phyloP scores from a whole-genome alignment of 1,140 invertebrate genomes.

The Atopsyche davidsoni region DNA sequence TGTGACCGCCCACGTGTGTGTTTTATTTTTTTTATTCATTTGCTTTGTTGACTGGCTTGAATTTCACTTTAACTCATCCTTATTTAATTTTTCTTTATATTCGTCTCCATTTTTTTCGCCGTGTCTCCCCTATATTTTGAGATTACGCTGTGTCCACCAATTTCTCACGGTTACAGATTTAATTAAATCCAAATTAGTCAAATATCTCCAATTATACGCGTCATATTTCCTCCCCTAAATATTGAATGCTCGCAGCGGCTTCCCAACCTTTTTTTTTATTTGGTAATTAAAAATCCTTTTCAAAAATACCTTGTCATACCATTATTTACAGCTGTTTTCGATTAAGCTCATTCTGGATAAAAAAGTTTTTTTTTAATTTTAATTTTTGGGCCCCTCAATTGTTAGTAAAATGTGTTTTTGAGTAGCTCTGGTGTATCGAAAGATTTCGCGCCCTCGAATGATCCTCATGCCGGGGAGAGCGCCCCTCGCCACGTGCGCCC shows the following conservation, averaged over 20 bases:
- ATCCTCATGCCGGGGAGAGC: no score
- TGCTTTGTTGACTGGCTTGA: neutral
- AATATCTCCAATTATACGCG: slow-evolving; percentile 19
- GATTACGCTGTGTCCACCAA: neutral
- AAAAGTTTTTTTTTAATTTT: neutral
- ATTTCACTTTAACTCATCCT: neutral
- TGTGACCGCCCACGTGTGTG: neutral
- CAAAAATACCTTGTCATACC: neutral
- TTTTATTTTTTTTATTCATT: neutral
- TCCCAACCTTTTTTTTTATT: neutral
- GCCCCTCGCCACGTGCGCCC: no score
- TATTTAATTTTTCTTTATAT: neutral
- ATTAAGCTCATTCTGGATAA: neutral
- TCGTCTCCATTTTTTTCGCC: neutral
- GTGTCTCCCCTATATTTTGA: neutral
- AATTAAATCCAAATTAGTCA: slow-evolving; percentile 30
- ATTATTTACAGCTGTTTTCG: neutral
- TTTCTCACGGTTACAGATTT: slow-evolving; percentile 27
- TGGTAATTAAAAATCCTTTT: slow-evolving; percentile 5
- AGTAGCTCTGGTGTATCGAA: no score
- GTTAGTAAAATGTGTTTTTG: no score
- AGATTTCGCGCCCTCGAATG: no score
- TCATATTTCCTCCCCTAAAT: neutral
- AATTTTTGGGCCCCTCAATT: no score
- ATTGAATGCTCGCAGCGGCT: neutral